A percentile compares a stretch with the other conserved stretches of the same genome.
phyloP scores from a whole-genome alignment of 2,113 vertebrate genomes.

The Mungos mungo region DNA sequence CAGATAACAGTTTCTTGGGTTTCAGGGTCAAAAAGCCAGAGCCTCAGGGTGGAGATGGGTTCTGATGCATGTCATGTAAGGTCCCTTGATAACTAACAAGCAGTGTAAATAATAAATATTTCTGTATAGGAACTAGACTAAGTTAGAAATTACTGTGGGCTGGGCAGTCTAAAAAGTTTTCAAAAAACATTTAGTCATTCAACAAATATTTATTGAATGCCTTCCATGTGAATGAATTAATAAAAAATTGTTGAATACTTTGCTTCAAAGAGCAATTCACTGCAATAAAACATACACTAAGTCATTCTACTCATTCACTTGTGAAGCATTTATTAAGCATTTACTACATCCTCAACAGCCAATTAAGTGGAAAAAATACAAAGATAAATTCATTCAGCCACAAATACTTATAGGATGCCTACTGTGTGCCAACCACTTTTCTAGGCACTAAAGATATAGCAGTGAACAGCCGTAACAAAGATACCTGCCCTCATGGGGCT shows the following conservation, averaged over 20 bases:
- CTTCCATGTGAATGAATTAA: neutral
- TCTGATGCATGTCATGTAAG: neutral
- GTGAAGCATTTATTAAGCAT: neutral
- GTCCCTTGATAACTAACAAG: neutral
- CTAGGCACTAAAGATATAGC: neutral
- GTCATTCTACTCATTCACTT: neutral
- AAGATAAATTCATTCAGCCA: neutral
- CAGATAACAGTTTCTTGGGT: neutral
- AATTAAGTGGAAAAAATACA: neutral
- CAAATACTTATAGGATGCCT: neutral
- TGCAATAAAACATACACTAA: neutral
- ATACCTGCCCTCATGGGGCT: neutral
- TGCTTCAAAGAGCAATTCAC: neutral
- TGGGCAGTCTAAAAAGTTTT: neutral
- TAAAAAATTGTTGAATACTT: neutral
- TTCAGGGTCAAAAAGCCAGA: neutral
- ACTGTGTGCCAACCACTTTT: neutral
- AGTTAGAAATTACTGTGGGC: neutral
- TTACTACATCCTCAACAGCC: neutral
- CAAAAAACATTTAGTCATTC: neutral
- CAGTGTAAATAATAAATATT: neutral
- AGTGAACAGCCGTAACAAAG: neutral
- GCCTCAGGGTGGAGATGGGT: neutral
- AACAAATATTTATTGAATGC: neutral
- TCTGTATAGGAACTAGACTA: neutral